Percentiles rank a stretch among this genome's conserved stretches.
Conservation (phyloP, 2,888 invertebrate genomes). For the Pseudoips prasinana region DNA sequence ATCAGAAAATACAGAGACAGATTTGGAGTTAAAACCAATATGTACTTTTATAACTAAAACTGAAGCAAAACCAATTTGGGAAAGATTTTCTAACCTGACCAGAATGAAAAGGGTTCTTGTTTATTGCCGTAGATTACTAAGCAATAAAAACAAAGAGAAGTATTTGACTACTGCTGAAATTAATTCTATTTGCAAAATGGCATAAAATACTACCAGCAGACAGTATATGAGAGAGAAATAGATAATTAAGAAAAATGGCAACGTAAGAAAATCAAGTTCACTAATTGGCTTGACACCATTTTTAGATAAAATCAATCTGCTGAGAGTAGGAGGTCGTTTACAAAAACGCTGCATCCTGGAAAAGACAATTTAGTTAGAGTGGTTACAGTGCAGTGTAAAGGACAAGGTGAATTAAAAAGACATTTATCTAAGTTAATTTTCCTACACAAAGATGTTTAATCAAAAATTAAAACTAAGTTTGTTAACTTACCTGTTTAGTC, state of each 20-base stretch:
- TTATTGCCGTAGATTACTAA: constrained; percentile 10
- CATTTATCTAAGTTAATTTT: constrained; percentile 16
- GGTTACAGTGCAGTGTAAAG: constrained; percentile 25
- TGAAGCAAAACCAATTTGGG: constrained; percentile 7
- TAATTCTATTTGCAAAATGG: not conserved
- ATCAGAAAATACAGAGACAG: too few relatives aligned
- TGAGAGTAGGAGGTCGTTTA: constrained; percentile 21
- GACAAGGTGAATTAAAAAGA: constrained; percentile 21
- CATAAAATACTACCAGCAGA: constrained; percentile 4
- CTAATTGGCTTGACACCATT: constrained; percentile 8
- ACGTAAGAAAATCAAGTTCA: constrained; percentile 11
- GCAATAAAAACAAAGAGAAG: not conserved
- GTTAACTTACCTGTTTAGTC: too few relatives aligned
- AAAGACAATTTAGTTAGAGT: constrained; percentile 22
- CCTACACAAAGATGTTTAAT: constrained; percentile 3
- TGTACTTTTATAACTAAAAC: too few relatives aligned
- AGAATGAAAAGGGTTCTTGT: constrained; percentile 11
- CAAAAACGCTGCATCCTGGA: constrained; percentile 16
- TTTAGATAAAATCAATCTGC: constrained; percentile 12
- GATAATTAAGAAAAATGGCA: constrained; percentile 8
- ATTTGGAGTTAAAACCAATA: too few relatives aligned
- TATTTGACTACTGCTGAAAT: constrained; percentile 4
- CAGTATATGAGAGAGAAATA: constrained; percentile 4
- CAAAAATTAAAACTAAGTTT: too few relatives aligned
- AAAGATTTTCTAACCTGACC: constrained; percentile 9